These are phyloP conservation scores for Drosophila eugracilis DNA, from an alignment of 1,140 invertebrate genomes.

Conservation along the genomic window DNA sequence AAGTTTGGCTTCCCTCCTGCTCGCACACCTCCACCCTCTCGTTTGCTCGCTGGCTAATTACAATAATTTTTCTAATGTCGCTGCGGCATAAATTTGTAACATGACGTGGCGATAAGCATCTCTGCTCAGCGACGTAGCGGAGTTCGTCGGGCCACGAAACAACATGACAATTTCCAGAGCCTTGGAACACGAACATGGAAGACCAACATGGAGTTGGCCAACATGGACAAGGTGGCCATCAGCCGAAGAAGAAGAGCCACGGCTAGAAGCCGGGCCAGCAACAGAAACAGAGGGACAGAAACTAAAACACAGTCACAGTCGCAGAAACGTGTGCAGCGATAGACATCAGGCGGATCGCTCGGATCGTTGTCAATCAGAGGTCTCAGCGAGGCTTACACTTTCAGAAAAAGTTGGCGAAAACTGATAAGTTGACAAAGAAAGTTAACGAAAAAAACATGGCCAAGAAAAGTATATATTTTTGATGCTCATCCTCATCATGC, in stretches of 20 bases:
- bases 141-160: slow-evolving; percentile 26
- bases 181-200: slow-evolving; percentile 65
- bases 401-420: too few species aligned
- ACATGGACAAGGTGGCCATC: slow-evolving; percentile 44
- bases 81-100: slow-evolving; percentile 76
- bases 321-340: slow-evolving; percentile 72
- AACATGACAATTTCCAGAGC: slow-evolving; percentile 76
- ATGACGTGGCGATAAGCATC: slow-evolving; percentile 75
- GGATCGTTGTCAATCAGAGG: slow-evolving; percentile 68
- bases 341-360: slow-evolving; percentile 55
- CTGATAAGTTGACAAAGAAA: too few species aligned
- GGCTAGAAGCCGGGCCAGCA: slow-evolving; percentile 8
- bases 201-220: slow-evolving; percentile 46
- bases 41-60: slow-evolving; percentile 55
- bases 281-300: too few species aligned
- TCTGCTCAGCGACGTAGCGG: slow-evolving; percentile 16
- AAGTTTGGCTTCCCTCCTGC: neutral
- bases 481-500: too few species aligned
- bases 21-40: slow-evolving; percentile 24
- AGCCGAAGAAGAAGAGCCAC: slow-evolving; percentile 20
- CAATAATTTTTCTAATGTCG: slow-evolving; percentile 80
- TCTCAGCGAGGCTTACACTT: slow-evolving; percentile 29
- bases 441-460: too few species aligned
- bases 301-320: slow-evolving; percentile 13
- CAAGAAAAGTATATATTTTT: too few species aligned